These are phyloP conservation scores for Vanessa atalanta DNA, from an alignment of 1,140 invertebrate genomes.

Conservation along the genomic window DNA sequence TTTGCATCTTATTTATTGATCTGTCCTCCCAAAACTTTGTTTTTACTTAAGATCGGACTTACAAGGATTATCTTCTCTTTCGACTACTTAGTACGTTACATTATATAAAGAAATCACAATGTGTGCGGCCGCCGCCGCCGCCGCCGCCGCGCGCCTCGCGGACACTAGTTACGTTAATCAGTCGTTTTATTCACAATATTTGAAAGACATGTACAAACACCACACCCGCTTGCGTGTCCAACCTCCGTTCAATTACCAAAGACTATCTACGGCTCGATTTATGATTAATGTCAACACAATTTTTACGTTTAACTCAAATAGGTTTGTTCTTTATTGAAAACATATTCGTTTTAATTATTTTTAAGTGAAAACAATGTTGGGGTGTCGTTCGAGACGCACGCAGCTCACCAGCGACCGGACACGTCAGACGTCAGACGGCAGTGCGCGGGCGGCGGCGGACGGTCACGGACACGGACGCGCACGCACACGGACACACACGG, in stretches of 20 bases:
- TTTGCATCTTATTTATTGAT: slow-evolving; percentile 80
- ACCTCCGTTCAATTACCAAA: background rate
- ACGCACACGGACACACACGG: background rate
- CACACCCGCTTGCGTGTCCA: slow-evolving; percentile 20
- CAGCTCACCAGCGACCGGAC: slow-evolving; percentile 30
- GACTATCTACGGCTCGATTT: background rate
- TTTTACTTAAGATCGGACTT: slow-evolving; percentile 74
- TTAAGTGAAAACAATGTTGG: background rate
- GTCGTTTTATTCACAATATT: slow-evolving; percentile 55
- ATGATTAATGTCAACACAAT: too few relatives aligned
- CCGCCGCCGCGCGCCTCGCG: slow-evolving; percentile 46
- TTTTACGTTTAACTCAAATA: too few relatives aligned
- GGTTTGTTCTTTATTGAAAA: background rate
- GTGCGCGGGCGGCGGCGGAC: slow-evolving; percentile 40
- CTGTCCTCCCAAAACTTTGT: slow-evolving; percentile 74
- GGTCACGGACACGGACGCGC: slow-evolving; percentile 19
- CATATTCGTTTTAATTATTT: background rate
- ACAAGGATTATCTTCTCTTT: slow-evolving; percentile 77
- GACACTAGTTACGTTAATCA: slow-evolving; percentile 60
- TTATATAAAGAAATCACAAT: slow-evolving; percentile 80
- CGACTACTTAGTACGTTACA: slow-evolving; percentile 78
- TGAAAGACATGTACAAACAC: slow-evolving; percentile 17
- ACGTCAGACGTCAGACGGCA: slow-evolving; percentile 26
- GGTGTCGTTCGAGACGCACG: slow-evolving; percentile 20
- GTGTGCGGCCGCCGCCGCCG: slow-evolving; percentile 54